These are phyloP conservation scores for Leiothrix lutea DNA, from an alignment of 2,113 vertebrate species.

Conservation along the genomic window DNA sequence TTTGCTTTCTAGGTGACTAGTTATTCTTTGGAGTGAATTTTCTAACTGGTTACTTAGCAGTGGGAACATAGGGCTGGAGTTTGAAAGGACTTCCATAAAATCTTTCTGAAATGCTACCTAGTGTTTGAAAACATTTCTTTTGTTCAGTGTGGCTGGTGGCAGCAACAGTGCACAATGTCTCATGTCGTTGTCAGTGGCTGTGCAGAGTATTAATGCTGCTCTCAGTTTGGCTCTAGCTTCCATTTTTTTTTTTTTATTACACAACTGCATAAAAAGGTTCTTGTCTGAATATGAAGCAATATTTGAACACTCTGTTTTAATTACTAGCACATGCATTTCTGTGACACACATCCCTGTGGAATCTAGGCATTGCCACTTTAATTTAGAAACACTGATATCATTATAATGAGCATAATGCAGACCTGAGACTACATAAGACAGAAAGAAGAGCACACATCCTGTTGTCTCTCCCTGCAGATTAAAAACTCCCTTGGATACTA, in stretches of 20 bases:
- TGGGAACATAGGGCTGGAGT: neutral
- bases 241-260: neutral
- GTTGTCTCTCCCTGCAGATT: neutral
- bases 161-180: neutral
- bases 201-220: neutral
- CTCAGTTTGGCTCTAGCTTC: neutral
- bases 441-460: neutral
- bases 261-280: neutral
- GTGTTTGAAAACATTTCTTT: neutral
- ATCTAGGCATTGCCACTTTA: neutral
- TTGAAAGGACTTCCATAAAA: neutral
- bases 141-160: neutral
- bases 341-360: neutral
- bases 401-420: neutral
- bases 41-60: neutral
- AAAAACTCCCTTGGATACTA: neutral
- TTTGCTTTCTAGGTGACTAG: neutral
- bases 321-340: conserved; percentile 5
- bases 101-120: neutral
- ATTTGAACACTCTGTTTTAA: conserved; percentile 15
- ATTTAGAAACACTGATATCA: conserved; percentile 5
- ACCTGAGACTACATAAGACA: neutral
- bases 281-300: neutral
- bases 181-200: neutral
- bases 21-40: neutral